These are phyloP conservation scores for Tyrannus savana DNA, from an alignment of 2,113 vertebrate species.

Conservation along the genomic window DNA sequence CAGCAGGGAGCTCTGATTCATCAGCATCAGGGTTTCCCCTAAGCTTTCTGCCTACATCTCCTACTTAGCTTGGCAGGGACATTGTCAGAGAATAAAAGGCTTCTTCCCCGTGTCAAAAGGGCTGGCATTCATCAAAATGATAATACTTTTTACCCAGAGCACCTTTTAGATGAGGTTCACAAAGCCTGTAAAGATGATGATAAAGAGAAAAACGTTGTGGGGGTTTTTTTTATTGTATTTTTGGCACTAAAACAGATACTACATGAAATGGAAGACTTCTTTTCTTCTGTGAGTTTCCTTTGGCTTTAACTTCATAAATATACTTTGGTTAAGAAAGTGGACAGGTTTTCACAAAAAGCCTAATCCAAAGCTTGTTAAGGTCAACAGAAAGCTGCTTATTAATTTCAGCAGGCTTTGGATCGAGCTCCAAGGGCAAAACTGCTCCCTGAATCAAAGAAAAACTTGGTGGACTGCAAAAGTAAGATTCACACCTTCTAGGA, in stretches of 20 bases:
- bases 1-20: conserved; percentile 57
- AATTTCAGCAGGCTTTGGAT: conserved; percentile 18
- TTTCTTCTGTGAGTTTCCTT: conserved; percentile 2
- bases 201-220: conserved; percentile 38
- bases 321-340: conserved; percentile 24
- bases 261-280: conserved; percentile 6
- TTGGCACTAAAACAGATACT: conserved; percentile 16
- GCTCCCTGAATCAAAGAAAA: not conserved
- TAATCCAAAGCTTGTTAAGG: conserved; percentile 19
- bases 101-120: conserved; percentile 48
- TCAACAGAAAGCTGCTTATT: conserved; percentile 43
- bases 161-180: conserved; percentile 49
- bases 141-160: conserved; percentile 46
- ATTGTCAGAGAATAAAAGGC: conserved; percentile 58
- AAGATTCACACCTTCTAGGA: not conserved
- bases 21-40: conserved; percentile 48
- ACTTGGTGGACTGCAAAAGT: not conserved
- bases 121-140: conserved; percentile 53
- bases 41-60: conserved; percentile 40
- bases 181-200: conserved; percentile 33
- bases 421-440: not conserved
- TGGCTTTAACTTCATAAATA: conserved; percentile 26
- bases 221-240: conserved; percentile 37
- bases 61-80: conserved; percentile 44
- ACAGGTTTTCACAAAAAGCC: conserved; percentile 18